Evolutionary conservation across 2,797 vertebrate genomes (phyloP), one percentile per base, ranked within the genome.

Genomic region (Chelon auratus): DNA sequence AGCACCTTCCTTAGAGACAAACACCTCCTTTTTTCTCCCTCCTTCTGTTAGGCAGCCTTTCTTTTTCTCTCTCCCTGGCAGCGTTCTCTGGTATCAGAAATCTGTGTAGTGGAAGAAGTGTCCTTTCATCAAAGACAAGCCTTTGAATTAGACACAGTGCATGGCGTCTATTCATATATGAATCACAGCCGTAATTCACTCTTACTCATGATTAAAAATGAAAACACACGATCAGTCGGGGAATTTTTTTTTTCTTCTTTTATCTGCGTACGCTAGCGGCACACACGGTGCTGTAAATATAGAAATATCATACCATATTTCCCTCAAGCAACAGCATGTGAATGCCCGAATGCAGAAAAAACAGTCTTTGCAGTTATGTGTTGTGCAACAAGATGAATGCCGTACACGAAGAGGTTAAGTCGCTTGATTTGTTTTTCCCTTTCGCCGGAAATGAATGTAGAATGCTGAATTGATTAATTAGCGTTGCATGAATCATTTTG

Each of bases 391-490:
- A 79, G 73, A 88, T 82, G 68, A 85, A 87, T 79, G 72, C 51
- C 70, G 71, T 4, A 1, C 62, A 78, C 64, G 73, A 51, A 68
- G 67, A 83, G 70, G 72, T 83, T 84, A 87, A 84, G 69, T 75
- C 72, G 51, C 73, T 78, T 70, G 22, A 59, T 75, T 72, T 75
- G 73, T 53, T 40, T 68, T 18, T 17, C 10, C 52, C 45, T 20
- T 77, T 37, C 12, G 9, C 65, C 24, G 63, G 75, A 92, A 87
- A 91, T 90, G 48, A 86, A 83, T 85, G 63, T 68, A 30, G 77
- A 87, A 79, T 58, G 64, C 62, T 70, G 77, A 77, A 82, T 77
- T 90, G 87, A 88, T 90, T 87, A 81, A 92, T 93, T 87, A 81
- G 77, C 70, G 30, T 84, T 62, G 81, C 77, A 86, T 91, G 80